phyloP scores from a whole-genome alignment of 2,113 vertebrate species.

The Meriones unguiculatus region DNA sequence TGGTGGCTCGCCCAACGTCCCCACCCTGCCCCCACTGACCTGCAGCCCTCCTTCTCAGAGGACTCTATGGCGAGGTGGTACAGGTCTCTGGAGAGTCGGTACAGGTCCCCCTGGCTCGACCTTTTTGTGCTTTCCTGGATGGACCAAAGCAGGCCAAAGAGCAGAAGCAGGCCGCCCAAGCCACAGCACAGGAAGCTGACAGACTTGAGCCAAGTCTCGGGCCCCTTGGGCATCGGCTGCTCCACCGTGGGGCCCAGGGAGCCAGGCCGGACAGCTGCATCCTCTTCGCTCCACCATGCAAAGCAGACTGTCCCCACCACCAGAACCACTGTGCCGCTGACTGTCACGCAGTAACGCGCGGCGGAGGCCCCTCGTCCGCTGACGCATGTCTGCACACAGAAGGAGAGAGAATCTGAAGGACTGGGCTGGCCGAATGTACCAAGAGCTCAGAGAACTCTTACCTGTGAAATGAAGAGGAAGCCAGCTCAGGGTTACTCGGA shows the following conservation, averaged over 20 bases:
- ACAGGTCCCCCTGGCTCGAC: conserved; percentile 79
- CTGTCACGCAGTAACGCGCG: conserved; percentile 81
- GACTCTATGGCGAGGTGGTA: conserved; percentile 83
- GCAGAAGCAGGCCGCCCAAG: conserved; percentile 85
- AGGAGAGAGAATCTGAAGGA: conserved; percentile 39
- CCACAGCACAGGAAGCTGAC: conserved; percentile 86
- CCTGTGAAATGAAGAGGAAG: background rate
- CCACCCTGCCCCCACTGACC: conserved; percentile 76
- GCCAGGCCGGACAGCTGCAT: conserved; percentile 60
- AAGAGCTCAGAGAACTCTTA: background rate
- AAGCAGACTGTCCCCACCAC: conserved; percentile 86
- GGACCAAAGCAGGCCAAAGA: conserved; percentile 86
- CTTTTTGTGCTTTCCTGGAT: conserved; percentile 80
- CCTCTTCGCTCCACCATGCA: conserved; percentile 86
- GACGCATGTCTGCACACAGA: background rate
- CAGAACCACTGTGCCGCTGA: conserved; percentile 81
- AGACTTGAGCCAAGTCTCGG: conserved; percentile 81
- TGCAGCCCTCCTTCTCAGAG: conserved; percentile 83
- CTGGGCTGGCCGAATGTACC: background rate
- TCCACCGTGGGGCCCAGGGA: background rate
- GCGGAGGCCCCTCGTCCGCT: conserved; percentile 65
- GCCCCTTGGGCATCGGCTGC: background rate
- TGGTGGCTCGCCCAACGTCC: accelerated
- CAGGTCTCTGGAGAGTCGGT: conserved; percentile 85
- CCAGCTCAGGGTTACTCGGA: background rate